Evolutionary conservation across 2,113 vertebrate species (phyloP).

Genomic region (Accipiter virgatus): DNA sequence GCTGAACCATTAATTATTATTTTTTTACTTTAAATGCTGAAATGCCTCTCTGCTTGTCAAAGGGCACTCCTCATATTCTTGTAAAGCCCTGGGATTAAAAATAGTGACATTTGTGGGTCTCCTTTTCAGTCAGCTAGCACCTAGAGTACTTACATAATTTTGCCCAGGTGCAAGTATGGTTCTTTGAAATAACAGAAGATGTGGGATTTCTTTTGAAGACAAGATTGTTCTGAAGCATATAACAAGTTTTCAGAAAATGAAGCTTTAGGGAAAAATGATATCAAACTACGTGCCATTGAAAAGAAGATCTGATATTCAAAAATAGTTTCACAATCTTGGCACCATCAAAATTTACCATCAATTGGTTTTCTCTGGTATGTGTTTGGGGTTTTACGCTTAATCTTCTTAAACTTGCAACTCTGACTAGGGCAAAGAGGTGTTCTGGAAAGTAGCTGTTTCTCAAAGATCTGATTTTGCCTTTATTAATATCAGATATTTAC

Average conservation of each 20-base stretch:
- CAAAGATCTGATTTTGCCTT: background rate
- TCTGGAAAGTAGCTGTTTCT: background rate
- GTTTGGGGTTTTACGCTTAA: slow-evolving; percentile 3
- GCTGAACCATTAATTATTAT: background rate
- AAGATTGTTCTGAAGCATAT: slow-evolving; percentile 27
- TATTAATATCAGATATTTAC: background rate
- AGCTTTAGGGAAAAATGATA: slow-evolving; percentile 33
- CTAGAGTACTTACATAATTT: background rate
- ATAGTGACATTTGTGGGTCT: background rate
- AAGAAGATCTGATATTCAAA: slow-evolving; percentile 12
- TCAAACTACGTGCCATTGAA: slow-evolving; percentile 17
- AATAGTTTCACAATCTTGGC: slow-evolving; percentile 24
- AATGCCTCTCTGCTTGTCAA: background rate
- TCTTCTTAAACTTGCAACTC: background rate
- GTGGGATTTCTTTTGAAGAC: slow-evolving; percentile 55
- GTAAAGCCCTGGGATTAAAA: background rate
- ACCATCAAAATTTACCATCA: slow-evolving; percentile 1
- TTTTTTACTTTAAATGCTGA: background rate
- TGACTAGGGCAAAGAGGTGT: background rate
- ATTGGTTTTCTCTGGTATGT: background rate
- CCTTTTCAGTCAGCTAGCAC: slow-evolving; percentile 21
- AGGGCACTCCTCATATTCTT: background rate
- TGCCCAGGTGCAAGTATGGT: slow-evolving; percentile 27
- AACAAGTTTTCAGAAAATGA: slow-evolving; percentile 44
- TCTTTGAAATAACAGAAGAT: slow-evolving; percentile 54